Conservation (phyloP, 2,797 vertebrate genomes). For the Sebastes trivittatus region DNA sequence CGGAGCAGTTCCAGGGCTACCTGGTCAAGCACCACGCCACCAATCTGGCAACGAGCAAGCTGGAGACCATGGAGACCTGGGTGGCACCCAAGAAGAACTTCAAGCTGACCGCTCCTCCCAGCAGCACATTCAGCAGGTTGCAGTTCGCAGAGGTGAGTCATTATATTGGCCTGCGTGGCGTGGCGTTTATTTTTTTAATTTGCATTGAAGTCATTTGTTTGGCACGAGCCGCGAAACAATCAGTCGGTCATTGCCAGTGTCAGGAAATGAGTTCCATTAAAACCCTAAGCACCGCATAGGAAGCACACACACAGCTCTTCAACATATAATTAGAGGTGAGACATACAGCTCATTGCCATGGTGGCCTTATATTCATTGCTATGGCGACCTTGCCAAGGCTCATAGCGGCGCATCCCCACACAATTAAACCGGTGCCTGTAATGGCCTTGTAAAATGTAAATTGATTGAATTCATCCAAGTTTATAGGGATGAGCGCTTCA, state of each 20-base stretch:
- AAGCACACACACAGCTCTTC: constrained; percentile 34
- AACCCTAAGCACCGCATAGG: constrained; percentile 25
- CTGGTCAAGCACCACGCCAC: constrained; percentile 93
- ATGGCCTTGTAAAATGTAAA: constrained; percentile 78
- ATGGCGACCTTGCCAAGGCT: constrained; percentile 61
- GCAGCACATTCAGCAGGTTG: constrained; percentile 90
- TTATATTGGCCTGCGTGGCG: not conserved
- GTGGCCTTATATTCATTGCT: constrained; percentile 64
- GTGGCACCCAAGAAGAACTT: constrained; percentile 94
- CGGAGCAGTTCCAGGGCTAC: constrained; percentile 97
- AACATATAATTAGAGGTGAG: constrained; percentile 57
- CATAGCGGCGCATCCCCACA: constrained; percentile 38
- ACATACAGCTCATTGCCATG: constrained; percentile 61
- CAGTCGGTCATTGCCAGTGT: constrained; percentile 30
- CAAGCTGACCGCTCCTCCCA: constrained; percentile 87
- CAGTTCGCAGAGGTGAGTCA: constrained; percentile 93
- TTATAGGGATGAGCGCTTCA: constrained; percentile 68
- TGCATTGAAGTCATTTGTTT: constrained; percentile 25
- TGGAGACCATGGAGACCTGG: constrained; percentile 97
- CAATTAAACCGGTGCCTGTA: constrained; percentile 66
- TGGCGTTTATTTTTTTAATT: constrained; percentile 25
- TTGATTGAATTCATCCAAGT: constrained; percentile 75
- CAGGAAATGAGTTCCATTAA: constrained; percentile 52
- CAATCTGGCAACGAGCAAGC: constrained; percentile 95
- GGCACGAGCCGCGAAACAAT: constrained; percentile 33